Evolutionary conservation across 2,888 invertebrate genomes (phyloP), one percentile per base, ranked within the genome.

Genomic region (Drosophila putrida): DNA sequence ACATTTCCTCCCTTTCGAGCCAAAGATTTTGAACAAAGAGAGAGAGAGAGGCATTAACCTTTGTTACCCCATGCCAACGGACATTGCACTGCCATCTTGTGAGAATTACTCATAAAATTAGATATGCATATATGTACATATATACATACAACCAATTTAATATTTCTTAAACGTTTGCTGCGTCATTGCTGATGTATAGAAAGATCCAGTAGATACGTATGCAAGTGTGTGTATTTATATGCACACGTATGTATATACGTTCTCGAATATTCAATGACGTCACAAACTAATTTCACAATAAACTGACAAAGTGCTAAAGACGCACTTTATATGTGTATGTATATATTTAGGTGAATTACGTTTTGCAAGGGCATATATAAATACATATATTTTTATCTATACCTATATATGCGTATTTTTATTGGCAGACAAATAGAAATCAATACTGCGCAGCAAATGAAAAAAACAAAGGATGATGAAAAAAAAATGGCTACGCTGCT

Each of bases 221-320:
- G n/a, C 57, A 36, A 15, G 27, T 13, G 27, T 53, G 1, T 4
- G 1, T 28, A 6, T 28, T 28, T 27, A 41, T 51, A 54, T 13
- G 15, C 4, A 31, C 0, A n/a, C 13, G 5, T 43, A 31, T 6
- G 10, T 11, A 27, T 2, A 11, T 20, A 25, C 39, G 39, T 65
- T 78, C 78, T 78, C 57, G 78, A 78, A 78, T 15, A 28, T 73
- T 70, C 66, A 36, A 59, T 74, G 62, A 78, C 67, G 67, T 33
- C 78, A 65, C 27, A 62, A 46, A 38, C 10, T 27, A 13, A 78
- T 81, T 81, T 78, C 82, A 78, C 74, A 69, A 80, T 33, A 15
- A 55, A 46, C n/a, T 70, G 6, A 8, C 11, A 55, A 50, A 46
- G 15, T 35, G 13, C n/a, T 20, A 43, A 46, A 53, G 50, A 43